These are phyloP conservation scores for Hartigia nigra DNA, from an alignment of 2,888 invertebrate species.

Conservation along the genomic window DNA sequence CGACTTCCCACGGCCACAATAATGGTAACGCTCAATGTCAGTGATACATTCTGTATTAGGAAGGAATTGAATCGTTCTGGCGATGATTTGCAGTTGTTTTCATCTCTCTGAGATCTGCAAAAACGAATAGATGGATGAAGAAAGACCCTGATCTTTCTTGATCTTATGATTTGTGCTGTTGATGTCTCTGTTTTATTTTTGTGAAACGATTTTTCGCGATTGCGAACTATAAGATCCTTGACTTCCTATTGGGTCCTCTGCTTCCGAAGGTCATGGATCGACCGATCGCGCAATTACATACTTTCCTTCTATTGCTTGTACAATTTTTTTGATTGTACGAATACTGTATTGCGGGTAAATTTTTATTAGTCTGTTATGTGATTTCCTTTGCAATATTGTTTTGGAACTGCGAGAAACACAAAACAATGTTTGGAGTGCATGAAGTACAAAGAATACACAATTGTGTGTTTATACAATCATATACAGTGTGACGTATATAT, in stretches of 20 bases:
- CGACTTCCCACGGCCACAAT: conserved; percentile 79
- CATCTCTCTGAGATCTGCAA: not conserved
- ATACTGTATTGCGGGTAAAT: not conserved
- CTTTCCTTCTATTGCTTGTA: not conserved
- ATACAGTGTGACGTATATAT: not conserved
- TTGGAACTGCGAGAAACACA: not conserved
- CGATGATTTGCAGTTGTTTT: not conserved
- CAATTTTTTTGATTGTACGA: not conserved
- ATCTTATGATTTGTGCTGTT: not conserved
- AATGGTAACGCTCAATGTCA: conserved; percentile 72
- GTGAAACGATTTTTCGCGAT: not conserved
- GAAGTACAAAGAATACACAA: not conserved
- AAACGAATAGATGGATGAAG: conserved; percentile 5
- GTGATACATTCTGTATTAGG: not conserved
- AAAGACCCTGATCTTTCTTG: not conserved
- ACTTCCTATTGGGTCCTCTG: not conserved
- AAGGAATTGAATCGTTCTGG: not conserved
- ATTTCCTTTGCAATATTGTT: not conserved
- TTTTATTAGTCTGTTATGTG: not conserved
- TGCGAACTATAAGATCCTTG: not conserved
- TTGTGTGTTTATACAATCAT: not conserved
- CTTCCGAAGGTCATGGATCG: conserved; percentile 8
- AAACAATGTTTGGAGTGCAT: not conserved
- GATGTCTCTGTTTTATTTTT: not conserved
- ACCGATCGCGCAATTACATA: conserved; percentile 1